Percentiles rank a stretch among this genome's conserved stretches.
Conservation (phyloP, 2,797 vertebrate species). For the Tinamus major region DNA sequence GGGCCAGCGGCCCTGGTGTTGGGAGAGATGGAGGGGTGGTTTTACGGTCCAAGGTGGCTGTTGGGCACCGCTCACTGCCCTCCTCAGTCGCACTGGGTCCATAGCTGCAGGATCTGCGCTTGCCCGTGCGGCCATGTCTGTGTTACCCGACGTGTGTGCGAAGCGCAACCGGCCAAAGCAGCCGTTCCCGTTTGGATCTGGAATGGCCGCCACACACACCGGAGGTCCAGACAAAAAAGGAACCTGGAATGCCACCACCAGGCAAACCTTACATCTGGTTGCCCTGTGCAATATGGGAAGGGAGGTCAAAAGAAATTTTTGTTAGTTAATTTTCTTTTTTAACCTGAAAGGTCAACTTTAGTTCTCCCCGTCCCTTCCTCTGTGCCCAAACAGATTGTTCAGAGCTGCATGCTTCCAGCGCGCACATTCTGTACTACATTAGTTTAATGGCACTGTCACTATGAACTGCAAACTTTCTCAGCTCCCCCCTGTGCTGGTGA, state of each 20-base stretch:
- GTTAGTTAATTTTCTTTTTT: not conserved
- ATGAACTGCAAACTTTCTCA: slow-evolving; percentile 67
- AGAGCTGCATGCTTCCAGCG: slow-evolving; percentile 15
- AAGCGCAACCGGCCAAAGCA: accelerated
- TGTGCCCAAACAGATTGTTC: slow-evolving; percentile 31
- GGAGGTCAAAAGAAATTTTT: not conserved
- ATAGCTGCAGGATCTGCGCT: not conserved
- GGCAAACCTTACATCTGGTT: not conserved
- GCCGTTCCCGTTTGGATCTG: not conserved
- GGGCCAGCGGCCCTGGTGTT: accelerated
- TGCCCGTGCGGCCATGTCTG: not conserved
- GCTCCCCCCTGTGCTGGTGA: slow-evolving; percentile 70
- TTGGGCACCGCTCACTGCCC: not conserved
- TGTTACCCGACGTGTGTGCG: accelerated
- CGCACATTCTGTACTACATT: slow-evolving; percentile 48
- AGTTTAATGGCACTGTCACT: slow-evolving; percentile 65
- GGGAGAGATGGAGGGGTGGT: accelerated
- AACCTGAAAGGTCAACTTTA: not conserved
- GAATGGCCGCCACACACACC: not conserved
- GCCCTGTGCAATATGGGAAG: not conserved
- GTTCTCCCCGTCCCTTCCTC: not conserved
- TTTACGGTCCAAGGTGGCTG: not conserved
- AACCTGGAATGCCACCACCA: not conserved
- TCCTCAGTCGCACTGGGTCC: accelerated
- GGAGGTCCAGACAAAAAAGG: not conserved